Evolutionary conservation across 2,113 vertebrate species (phyloP).

Genomic region (Phaetusa simplex): DNA sequence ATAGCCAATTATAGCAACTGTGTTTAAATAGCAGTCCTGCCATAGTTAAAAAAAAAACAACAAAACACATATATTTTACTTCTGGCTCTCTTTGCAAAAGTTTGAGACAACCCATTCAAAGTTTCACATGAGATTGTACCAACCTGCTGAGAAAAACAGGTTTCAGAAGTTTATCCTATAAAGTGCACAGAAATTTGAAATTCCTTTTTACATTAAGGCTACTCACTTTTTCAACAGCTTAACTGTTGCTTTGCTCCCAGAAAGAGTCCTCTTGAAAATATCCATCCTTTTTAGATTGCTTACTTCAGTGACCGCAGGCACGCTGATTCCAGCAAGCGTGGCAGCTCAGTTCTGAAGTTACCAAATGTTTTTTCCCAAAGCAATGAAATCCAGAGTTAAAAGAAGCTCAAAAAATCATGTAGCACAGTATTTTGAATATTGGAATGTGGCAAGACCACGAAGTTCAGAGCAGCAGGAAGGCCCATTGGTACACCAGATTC

Average conservation of each 20-base stretch:
- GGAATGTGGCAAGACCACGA: rapidly evolving
- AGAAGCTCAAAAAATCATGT: background rate
- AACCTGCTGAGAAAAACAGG: background rate
- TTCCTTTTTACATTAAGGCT: background rate
- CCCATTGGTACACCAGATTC: background rate
- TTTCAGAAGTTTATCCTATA: background rate
- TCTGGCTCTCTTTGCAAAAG: background rate
- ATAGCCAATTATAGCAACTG: background rate
- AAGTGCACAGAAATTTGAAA: background rate
- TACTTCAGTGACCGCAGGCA: background rate
- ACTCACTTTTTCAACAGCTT: background rate
- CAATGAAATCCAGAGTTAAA: background rate
- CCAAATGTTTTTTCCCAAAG: background rate
- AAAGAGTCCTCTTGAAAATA: background rate
- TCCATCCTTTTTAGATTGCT: background rate
- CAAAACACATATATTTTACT: background rate
- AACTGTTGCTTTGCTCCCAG: background rate
- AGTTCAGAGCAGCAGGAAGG: background rate
- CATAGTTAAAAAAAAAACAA: background rate
- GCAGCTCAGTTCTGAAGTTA: background rate
- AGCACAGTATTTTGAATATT: background rate
- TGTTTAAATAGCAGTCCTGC: background rate
- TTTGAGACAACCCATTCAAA: background rate
- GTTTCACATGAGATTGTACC: background rate
- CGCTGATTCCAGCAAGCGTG: background rate